These are phyloP conservation scores for Ischnus inquisitorius DNA, from an alignment of 2,888 invertebrate genomes.

Conservation along the genomic window DNA sequence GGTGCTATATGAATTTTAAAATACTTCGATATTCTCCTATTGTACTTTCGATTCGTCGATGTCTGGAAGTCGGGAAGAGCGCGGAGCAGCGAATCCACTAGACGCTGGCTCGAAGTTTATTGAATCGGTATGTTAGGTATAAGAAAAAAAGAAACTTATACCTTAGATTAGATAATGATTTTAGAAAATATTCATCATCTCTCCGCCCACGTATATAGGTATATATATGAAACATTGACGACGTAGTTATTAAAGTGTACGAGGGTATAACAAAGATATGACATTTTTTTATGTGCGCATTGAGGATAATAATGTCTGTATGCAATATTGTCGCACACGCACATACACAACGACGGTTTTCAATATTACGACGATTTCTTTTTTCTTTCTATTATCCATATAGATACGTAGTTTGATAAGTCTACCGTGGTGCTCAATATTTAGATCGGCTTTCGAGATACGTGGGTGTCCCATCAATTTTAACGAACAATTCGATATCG, in stretches of 20 bases:
- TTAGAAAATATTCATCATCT: conserved; percentile 61
- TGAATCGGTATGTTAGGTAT: conserved; percentile 48
- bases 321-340: background rate
- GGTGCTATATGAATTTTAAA: conserved; percentile 51
- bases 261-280: conserved; percentile 2
- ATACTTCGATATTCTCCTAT: conserved; percentile 18
- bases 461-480: conserved; percentile 10
- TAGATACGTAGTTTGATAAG: conserved; percentile 54
- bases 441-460: conserved; percentile 40
- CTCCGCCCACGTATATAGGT: conserved; percentile 43
- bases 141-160: conserved; percentile 38
- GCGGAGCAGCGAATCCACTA: conserved; percentile 20
- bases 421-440: conserved; percentile 64
- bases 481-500: conserved; percentile 7
- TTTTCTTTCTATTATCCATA: conserved; percentile 27
- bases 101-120: conserved; percentile 38
- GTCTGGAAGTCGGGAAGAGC: conserved; percentile 4
- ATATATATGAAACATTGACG: conserved; percentile 35
- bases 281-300: conserved; percentile 40
- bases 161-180: conserved; percentile 55
- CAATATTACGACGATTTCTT: conserved; percentile 12
- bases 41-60: conserved; percentile 26
- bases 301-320: background rate
- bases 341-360: background rate
- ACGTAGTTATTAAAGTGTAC: conserved; percentile 40